Percentiles rank a stretch among this genome's conserved stretches.
These are phyloP conservation scores for Parasteatoda tepidariorum DNA, from an alignment of 1,140 invertebrate genomes.

Conservation along the genomic window DNA sequence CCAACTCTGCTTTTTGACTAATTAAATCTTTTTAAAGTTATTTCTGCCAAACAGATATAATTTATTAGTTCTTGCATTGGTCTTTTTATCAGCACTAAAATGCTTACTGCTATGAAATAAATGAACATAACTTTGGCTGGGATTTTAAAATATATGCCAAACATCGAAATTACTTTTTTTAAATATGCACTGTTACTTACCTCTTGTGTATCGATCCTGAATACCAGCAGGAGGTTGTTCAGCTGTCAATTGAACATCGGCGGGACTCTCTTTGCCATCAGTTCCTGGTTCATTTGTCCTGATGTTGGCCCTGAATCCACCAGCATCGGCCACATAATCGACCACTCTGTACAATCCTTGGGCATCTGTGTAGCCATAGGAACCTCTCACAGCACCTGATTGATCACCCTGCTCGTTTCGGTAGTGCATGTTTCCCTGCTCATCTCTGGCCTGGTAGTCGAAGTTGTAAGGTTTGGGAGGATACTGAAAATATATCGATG, in stretches of 20 bases:
- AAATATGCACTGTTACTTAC: constrained; percentile 10
- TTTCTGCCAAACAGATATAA: too few relatives aligned
- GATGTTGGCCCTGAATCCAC: constrained; percentile 54
- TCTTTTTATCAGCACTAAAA: background rate
- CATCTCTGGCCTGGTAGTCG: constrained; percentile 50
- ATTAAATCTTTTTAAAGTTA: too few relatives aligned
- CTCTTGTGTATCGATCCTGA: constrained; percentile 36
- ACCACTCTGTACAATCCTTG: constrained; percentile 83
- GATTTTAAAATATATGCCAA: background rate
- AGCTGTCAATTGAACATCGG: constrained; percentile 54
- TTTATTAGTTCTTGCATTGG: background rate
- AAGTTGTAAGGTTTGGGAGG: constrained; percentile 54
- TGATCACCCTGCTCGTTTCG: constrained; percentile 79
- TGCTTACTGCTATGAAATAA: background rate
- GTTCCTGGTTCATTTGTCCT: constrained; percentile 57
- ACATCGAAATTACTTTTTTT: background rate
- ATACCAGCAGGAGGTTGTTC: constrained; percentile 50
- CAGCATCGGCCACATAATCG: constrained; percentile 56
- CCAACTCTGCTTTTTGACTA: too few relatives aligned
- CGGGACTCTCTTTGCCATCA: constrained; percentile 68
- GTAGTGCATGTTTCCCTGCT: constrained; percentile 53
- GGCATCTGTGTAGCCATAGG: constrained; percentile 84
- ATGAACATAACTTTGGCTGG: background rate
- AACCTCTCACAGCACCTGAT: constrained; percentile 84
- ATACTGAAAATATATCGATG: background rate